Percentiles rank a stretch among this genome's conserved stretches.
These are phyloP conservation scores for Brachyopa scutellaris DNA, from an alignment of 2,888 invertebrate species.

Conservation along the genomic window DNA sequence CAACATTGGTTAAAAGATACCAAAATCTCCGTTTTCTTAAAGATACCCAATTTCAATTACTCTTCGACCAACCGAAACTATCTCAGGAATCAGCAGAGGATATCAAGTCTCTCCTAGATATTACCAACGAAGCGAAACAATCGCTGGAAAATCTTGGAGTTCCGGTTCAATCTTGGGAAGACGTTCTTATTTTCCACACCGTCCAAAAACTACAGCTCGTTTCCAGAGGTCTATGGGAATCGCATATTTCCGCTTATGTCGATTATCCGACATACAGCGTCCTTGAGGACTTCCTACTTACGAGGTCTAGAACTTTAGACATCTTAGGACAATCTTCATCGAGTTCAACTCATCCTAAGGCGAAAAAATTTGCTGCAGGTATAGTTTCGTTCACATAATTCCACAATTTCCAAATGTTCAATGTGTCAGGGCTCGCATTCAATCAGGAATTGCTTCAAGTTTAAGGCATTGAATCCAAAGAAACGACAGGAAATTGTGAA, in stretches of 20 bases:
- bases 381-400: constrained; percentile 8
- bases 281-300: constrained; percentile 12
- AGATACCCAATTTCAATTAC: constrained; percentile 6
- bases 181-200: constrained; percentile 15
- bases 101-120: background rate
- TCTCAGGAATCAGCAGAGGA: background rate
- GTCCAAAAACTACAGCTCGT: constrained; percentile 3
- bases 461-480: constrained; percentile 5
- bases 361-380: background rate
- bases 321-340: constrained; percentile 13
- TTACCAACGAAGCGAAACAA: constrained; percentile 1
- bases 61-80: background rate
- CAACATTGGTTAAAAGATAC: constrained; percentile 2
- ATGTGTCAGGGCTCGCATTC: constrained; percentile 17
- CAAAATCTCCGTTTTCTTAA: constrained; percentile 21
- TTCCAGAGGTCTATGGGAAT: constrained; percentile 19
- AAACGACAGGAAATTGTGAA: constrained; percentile 5
- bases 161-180: constrained; percentile 14
- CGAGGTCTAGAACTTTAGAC: constrained; percentile 20
- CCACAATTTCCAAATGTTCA: background rate
- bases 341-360: background rate
- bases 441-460: constrained; percentile 24
- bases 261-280: constrained; percentile 29
- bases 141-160: constrained; percentile 12
- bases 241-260: constrained; percentile 12